Conservation (phyloP, 2,888 invertebrate species). For the Hofmannophila pseudospretella region DNA sequence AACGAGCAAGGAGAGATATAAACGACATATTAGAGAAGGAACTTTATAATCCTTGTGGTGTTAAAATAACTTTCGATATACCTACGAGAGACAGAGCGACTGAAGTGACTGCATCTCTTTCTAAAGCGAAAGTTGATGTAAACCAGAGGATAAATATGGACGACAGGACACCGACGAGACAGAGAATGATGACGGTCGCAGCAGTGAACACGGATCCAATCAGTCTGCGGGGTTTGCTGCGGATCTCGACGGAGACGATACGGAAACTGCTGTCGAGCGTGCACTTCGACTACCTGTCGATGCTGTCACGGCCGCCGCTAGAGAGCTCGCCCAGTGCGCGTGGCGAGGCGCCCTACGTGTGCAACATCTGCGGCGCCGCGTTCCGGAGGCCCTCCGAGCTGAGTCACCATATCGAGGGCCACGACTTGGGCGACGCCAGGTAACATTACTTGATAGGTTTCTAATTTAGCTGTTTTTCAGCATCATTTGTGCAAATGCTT, state of each 20-base stretch:
- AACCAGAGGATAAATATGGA: background rate
- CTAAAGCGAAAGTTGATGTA: conserved; percentile 15
- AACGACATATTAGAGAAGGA: conserved; percentile 29
- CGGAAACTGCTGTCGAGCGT: conserved; percentile 46
- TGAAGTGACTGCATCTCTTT: conserved; percentile 41
- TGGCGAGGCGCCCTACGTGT: conserved; percentile 26
- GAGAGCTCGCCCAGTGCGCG: background rate
- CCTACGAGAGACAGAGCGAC: conserved; percentile 50
- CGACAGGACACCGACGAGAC: conserved; percentile 2
- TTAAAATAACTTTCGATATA: conserved; percentile 39
- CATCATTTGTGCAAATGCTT: too few species aligned
- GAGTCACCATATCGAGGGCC: conserved; percentile 48
- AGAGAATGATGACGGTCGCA: conserved; percentile 31
- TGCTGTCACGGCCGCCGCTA: conserved; percentile 24
- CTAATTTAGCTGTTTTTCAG: too few species aligned
- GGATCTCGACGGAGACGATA: conserved; percentile 46
- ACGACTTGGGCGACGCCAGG: conserved; percentile 44
- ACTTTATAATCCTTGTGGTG: conserved; percentile 23
- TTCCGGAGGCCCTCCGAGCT: conserved; percentile 46
- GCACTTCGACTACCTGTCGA: conserved; percentile 37
- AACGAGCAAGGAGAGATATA: conserved; percentile 37
- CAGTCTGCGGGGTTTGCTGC: conserved; percentile 43
- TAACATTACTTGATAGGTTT: too few species aligned
- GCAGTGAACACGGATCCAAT: conserved; percentile 66
- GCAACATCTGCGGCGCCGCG: conserved; percentile 54